phyloP scores from a whole-genome alignment of 2,113 vertebrate species.

The Saccopteryx leptura region DNA sequence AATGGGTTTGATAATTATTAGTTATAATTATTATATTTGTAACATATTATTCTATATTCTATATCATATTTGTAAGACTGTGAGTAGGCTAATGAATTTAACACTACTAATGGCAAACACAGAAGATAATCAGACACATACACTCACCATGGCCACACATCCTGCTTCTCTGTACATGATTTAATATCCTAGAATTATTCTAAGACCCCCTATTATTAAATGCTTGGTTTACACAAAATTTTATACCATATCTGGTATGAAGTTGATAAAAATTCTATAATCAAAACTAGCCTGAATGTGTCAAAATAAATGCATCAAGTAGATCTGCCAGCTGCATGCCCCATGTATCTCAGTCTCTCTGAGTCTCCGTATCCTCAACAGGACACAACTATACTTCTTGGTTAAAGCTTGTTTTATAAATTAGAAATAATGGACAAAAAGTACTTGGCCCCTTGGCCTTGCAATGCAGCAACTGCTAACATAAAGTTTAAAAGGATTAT shows the following conservation, averaged over 20 bases:
- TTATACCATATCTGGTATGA: not conserved
- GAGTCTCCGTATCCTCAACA: not conserved
- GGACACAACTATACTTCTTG: not conserved
- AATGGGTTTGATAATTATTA: not conserved
- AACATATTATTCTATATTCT: not conserved
- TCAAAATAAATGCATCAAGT: slow-evolving; percentile 35
- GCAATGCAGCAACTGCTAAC: not conserved
- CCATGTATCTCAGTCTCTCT: not conserved
- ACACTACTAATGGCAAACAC: not conserved
- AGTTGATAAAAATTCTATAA: slow-evolving; percentile 14
- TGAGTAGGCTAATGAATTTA: not conserved
- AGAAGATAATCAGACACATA: not conserved
- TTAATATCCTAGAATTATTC: not conserved
- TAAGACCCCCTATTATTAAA: not conserved
- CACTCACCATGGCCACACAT: not conserved
- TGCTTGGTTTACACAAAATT: not conserved
- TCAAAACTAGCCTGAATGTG: slow-evolving; percentile 8
- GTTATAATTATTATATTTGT: not conserved
- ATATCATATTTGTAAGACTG: not conserved
- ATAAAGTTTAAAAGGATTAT: not conserved
- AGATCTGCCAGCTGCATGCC: not conserved
- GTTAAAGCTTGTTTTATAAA: not conserved
- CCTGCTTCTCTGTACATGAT: slow-evolving; percentile 28
- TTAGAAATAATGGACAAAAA: not conserved
- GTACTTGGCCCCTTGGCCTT: not conserved